Evolutionary conservation across 2,113 vertebrate genomes (phyloP).

Genomic region (Orientallactaga bullata): DNA sequence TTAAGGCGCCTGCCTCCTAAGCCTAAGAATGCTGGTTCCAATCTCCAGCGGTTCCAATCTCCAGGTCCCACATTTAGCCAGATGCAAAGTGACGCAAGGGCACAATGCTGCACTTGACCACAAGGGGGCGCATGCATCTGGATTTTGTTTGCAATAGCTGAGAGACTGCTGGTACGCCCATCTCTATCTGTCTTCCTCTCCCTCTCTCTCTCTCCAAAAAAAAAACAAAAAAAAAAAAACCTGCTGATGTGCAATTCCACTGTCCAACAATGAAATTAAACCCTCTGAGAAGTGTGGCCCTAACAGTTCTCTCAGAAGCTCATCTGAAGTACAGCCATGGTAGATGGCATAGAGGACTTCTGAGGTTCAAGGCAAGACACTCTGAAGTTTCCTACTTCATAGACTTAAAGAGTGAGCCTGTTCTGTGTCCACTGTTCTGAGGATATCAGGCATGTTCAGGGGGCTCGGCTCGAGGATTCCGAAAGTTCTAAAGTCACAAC

Average conservation of each 20-base stretch:
- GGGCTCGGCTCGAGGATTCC: not conserved
- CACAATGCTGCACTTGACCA: too few relatives aligned
- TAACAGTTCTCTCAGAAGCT: not conserved
- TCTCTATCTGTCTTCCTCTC: too few relatives aligned
- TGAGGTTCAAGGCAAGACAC: not conserved
- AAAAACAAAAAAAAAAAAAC: too few relatives aligned
- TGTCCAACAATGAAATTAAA: not conserved
- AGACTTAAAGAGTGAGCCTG: not conserved
- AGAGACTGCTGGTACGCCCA: too few relatives aligned
- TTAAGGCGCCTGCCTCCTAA: too few relatives aligned
- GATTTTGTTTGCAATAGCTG: too few relatives aligned
- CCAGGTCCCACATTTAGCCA: too few relatives aligned
- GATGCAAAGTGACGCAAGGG: too few relatives aligned
- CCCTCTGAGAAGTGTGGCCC: not conserved
- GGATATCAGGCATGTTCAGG: rapidly evolving
- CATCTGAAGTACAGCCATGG: not conserved
- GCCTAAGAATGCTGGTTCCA: too few relatives aligned
- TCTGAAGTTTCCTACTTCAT: not conserved
- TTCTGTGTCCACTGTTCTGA: not conserved
- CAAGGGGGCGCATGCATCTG: too few relatives aligned
- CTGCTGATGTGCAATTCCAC: not conserved
- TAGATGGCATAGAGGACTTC: not conserved
- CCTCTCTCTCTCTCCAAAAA: too few relatives aligned
- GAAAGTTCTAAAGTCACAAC: not conserved
- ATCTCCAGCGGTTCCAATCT: too few relatives aligned